Base-by-base conservation (phyloP, 2,797 vertebrate species). In the Pangasius mekongensis region DNA sequence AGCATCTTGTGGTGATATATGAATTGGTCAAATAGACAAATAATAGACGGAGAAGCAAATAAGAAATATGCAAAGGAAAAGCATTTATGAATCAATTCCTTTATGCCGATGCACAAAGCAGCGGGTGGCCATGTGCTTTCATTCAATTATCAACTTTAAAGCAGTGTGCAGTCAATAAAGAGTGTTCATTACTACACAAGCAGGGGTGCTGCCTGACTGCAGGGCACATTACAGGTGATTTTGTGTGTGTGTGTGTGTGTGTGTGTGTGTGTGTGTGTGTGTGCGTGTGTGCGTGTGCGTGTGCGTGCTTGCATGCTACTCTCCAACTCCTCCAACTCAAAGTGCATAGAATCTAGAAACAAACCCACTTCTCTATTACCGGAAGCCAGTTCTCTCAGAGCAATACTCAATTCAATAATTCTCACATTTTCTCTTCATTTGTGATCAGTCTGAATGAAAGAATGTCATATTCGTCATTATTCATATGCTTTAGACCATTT, bases 131-230 rank as follows among this genome's bases (percentile, higher is more conserved):
- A 89, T 92, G 89, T 92, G 92, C 93, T 93, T 95, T 95, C 93
- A 95, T 96, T 96, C 94, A 95, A 94, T 96, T 95, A 95, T 94
- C 56, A 87, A 91, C 91, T 92, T 47, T 94, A 93, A 93, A 95
- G 94, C 94, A 92, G 93, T 94, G 94, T 95, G 94, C 93, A 90
- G 93, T 96, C 94, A 95, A 96, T 95, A 95, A 96, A 93, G 92
- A 92, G 94, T 82, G 93, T 94, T 95, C 93, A 95, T 96, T 96
- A 95, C 93, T 95, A 95, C 93, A 95, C 92, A 93, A 92, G 94
- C 92, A 94, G 93, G 92, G 94, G 93, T 94, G 93, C 92, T 91
- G 76, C 27, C 76, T 67, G 49, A 86, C 94, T 93, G 93, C 95
- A 95, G 93, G 93, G 95, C 95, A 94, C 20, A 81, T 81, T 77